These are phyloP conservation scores for Arion vulgaris DNA, from an alignment of 1,140 invertebrate genomes.

Conservation along the genomic window DNA sequence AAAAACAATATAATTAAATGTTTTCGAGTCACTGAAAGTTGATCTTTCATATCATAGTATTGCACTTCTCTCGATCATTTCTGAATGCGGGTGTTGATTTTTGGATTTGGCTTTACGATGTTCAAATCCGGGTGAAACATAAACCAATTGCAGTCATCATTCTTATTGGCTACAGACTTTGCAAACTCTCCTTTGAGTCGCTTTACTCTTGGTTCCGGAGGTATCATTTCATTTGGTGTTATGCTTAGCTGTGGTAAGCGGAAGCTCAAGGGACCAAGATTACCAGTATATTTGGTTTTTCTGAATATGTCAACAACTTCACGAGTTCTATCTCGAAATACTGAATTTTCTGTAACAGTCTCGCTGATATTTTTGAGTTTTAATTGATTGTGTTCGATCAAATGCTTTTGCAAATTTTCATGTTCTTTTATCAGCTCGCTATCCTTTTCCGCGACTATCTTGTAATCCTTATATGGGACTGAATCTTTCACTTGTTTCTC, in stretches of 20 bases:
- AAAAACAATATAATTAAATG: too few relatives aligned
- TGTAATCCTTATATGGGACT: not conserved
- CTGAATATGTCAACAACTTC: not conserved
- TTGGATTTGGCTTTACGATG: not conserved
- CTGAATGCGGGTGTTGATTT: not conserved
- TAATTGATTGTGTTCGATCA: not conserved
- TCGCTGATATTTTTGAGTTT: not conserved
- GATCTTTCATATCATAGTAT: not conserved
- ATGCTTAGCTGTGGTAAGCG: not conserved
- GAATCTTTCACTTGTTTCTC: not conserved
- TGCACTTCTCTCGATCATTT: not conserved
- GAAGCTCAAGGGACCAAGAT: not conserved
- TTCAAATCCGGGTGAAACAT: not conserved
- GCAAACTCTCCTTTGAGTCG: constrained; percentile 1
- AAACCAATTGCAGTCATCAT: not conserved
- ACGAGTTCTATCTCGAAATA: not conserved
- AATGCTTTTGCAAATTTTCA: not conserved
- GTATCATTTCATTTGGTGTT: not conserved
- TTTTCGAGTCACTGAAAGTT: not conserved
- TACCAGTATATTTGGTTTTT: not conserved
- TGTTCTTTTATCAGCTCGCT: not conserved
- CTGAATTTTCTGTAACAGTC: not conserved
- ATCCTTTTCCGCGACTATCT: not conserved
- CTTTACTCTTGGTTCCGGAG: not conserved
- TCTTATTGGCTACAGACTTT: not conserved